Base-by-base conservation (phyloP, 2,113 vertebrate species). In the Grantiella picta region DNA sequence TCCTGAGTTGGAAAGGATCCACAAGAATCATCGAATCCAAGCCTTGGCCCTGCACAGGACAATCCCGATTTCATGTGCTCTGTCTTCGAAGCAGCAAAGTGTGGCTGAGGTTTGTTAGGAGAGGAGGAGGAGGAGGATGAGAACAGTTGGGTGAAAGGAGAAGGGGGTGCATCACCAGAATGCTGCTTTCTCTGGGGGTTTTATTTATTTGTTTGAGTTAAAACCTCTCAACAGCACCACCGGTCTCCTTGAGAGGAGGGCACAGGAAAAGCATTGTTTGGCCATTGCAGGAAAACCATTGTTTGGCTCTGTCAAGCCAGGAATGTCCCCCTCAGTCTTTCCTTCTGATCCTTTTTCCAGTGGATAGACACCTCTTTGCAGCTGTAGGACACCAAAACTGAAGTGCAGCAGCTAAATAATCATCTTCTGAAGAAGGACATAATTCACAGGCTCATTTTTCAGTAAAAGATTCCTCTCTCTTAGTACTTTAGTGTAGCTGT, bases 401-500 rank as follows among this genome's bases (percentile, higher is more conserved):
- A 56, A 70, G 56, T 33, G 44, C 36, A 10, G 24, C 21, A 65
- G 49, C 24, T 54, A n/a, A 78, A 49, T 57, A 35, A 17, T 40
- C 42, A 28, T 57, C 8, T 72, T 35, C 47, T 45, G 28, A 23
- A n/a, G 49, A 17, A 28, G 20, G 12, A 22, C 35, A 16, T 71
- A 29, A 2, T 42, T 47, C 23, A 5, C 53, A 40, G 68, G 68
- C 72, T 80, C 25, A 6, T 59, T 33, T 45, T 50, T 36, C 4
- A 8, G 52, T 45, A 15, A 40, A 49, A 5, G 8, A 17, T 50
- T 38, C 27, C 20, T 52, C 44, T 69, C 40, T 75, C 44, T 35
- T 11, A 1, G 8, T 14, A 12, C 10, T 3, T 54, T 16, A 38
- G 24, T 10, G 2, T 49, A n/a, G 31, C 44, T 54, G 22, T 2